These are phyloP conservation scores for Globia sparganii DNA, from an alignment of 2,888 invertebrate species.

Conservation along the genomic window DNA sequence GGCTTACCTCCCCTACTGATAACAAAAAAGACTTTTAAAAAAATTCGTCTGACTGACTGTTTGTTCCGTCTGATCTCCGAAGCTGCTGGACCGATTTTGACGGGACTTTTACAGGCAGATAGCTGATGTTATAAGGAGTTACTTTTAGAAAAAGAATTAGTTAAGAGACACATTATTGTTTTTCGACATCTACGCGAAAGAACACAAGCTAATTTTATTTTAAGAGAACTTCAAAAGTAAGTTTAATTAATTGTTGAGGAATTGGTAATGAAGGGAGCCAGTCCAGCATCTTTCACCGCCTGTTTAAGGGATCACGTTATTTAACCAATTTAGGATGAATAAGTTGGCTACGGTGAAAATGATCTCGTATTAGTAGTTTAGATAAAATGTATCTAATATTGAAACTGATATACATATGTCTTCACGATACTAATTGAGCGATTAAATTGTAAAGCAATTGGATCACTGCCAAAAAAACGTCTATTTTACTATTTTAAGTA, in stretches of 20 bases:
- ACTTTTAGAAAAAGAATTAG: neutral
- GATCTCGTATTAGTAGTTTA: neutral
- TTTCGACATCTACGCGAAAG: neutral
- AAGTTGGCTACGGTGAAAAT: neutral
- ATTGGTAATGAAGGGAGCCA: neutral
- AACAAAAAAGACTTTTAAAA: no score
- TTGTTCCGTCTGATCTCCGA: neutral
- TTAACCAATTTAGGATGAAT: neutral
- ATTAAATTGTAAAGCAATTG: constrained; percentile 29
- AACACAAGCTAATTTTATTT: neutral
- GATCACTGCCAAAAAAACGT: constrained; percentile 29
- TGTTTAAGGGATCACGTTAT: neutral
- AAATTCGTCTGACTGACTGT: neutral
- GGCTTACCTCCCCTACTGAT: no score
- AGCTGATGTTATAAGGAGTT: neutral
- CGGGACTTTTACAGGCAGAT: neutral
- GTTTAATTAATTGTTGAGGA: neutral
- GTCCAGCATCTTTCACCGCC: neutral
- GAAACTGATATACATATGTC: neutral
- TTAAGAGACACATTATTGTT: neutral
- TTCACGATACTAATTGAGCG: constrained; percentile 25
- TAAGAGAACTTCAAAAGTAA: neutral
- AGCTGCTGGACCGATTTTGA: neutral
- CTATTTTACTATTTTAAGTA: constrained; percentile 15
- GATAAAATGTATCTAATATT: constrained; percentile 9